Conservation (phyloP, 2,113 vertebrate genomes). For the Microtus oregoni region DNA sequence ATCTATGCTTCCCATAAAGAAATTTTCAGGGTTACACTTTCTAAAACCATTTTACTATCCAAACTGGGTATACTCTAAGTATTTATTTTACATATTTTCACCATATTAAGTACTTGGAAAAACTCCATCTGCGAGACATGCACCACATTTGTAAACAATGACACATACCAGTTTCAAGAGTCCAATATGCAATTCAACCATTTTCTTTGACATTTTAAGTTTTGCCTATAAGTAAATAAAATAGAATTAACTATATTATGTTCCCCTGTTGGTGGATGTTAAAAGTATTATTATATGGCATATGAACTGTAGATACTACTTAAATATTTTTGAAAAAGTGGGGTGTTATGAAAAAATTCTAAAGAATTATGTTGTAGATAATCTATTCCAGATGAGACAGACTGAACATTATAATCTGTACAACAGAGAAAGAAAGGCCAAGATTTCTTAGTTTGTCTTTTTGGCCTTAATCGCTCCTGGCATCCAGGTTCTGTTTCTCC, state of each 20-base stretch:
- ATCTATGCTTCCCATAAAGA: not conserved
- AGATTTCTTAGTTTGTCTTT: not conserved
- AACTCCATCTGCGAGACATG: constrained; percentile 8
- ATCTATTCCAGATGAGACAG: not conserved
- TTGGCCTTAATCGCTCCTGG: not conserved
- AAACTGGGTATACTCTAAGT: not conserved
- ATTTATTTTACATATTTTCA: constrained; percentile 40
- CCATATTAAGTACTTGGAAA: not conserved
- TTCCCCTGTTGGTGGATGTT: not conserved
- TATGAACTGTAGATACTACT: not conserved
- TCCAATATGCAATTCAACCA: not conserved
- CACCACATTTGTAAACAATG: constrained; percentile 13
- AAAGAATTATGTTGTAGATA: not conserved
- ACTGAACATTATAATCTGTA: not conserved
- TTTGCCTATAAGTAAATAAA: not conserved
- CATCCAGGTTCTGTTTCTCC: not conserved
- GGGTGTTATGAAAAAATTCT: not conserved
- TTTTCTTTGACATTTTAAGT: not conserved
- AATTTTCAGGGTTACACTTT: not conserved
- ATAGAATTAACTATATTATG: not conserved
- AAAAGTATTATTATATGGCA: not conserved
- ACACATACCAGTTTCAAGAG: not conserved
- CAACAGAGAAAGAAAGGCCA: not conserved
- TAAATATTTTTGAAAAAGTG: not conserved
- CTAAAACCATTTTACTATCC: not conserved